Evolutionary conservation across 2,797 vertebrate species (phyloP).

Genomic region (Cephalopachus bancanus): DNA sequence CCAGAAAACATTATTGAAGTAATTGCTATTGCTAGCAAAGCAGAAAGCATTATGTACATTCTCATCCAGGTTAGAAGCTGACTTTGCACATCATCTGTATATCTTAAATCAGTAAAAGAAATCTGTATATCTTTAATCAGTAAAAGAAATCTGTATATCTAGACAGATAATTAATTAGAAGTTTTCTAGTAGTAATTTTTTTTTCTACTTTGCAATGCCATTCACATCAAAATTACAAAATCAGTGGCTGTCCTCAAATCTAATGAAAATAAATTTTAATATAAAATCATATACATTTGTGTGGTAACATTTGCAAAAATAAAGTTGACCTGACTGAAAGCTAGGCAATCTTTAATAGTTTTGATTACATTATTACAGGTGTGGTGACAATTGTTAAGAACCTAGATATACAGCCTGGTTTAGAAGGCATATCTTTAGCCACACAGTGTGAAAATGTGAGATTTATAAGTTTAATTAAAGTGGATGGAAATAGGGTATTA

Average conservation of each 20-base stretch:
- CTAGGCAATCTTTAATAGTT: slow-evolving; percentile 78
- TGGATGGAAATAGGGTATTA: slow-evolving; percentile 18
- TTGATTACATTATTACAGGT: slow-evolving; percentile 81
- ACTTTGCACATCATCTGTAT: slow-evolving; percentile 80
- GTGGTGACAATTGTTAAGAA: slow-evolving; percentile 76
- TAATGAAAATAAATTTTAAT: slow-evolving; percentile 86
- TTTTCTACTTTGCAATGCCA: slow-evolving; percentile 81
- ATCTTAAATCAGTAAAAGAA: slow-evolving; percentile 85
- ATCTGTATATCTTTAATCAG: slow-evolving; percentile 82
- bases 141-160: slow-evolving; percentile 83
- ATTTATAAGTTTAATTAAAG: slow-evolving; percentile 83
- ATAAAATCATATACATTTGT: slow-evolving; percentile 78
- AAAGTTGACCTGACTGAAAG: slow-evolving; percentile 82
- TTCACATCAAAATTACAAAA: slow-evolving; percentile 81
- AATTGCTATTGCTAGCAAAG: slow-evolving; percentile 78
- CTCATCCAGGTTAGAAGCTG: slow-evolving; percentile 69
- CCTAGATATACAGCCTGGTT: slow-evolving; percentile 61
- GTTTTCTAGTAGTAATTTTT: slow-evolving; percentile 83
- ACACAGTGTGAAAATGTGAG: slow-evolving; percentile 64
- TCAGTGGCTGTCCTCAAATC: slow-evolving; percentile 70
- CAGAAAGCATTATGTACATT: slow-evolving; percentile 63
- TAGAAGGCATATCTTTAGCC: slow-evolving; percentile 72
- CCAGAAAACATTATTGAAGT: slow-evolving; percentile 77
- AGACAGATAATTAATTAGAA: slow-evolving; percentile 84
- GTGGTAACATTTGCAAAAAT: slow-evolving; percentile 80